phyloP scores from a whole-genome alignment of 2,797 vertebrate species.

The Chaunax sp. region DNA sequence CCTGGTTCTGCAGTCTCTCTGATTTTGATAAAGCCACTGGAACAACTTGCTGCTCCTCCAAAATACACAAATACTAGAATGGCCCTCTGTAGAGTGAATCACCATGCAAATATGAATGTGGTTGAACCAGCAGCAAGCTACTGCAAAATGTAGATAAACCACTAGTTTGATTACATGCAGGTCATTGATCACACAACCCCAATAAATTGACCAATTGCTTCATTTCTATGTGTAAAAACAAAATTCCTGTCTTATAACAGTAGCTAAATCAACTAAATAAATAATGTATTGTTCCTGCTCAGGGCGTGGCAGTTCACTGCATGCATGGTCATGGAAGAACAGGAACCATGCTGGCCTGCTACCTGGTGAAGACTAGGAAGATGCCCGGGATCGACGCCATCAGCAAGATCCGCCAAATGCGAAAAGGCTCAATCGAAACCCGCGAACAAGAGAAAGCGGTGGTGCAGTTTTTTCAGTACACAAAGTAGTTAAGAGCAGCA shows the following conservation, averaged over 20 bases:
- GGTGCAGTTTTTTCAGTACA: constrained; percentile 89
- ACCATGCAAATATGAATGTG: too few species aligned
- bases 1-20: too few species aligned
- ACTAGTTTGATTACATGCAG: too few species aligned
- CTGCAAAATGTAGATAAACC: too few species aligned
- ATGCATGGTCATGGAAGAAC: constrained; percentile 92
- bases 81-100: too few species aligned
- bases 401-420: constrained; percentile 87
- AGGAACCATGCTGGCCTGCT: constrained; percentile 96
- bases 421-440: constrained; percentile 92
- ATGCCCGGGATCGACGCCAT: constrained; percentile 87
- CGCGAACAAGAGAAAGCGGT: constrained; percentile 90
- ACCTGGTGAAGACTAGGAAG: constrained; percentile 86
- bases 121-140: too few species aligned
- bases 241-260: background rate
- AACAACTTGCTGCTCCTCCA: too few species aligned
- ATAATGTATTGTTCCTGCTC: constrained; percentile 3
- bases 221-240: too few species aligned
- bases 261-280: background rate
- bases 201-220: too few species aligned
- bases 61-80: too few species aligned
- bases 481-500: constrained; percentile 67
- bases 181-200: too few species aligned
- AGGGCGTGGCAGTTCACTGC: constrained; percentile 94
- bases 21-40: too few species aligned